Conservation (phyloP, 1,140 invertebrate species). For the Lethrus apterus region DNA sequence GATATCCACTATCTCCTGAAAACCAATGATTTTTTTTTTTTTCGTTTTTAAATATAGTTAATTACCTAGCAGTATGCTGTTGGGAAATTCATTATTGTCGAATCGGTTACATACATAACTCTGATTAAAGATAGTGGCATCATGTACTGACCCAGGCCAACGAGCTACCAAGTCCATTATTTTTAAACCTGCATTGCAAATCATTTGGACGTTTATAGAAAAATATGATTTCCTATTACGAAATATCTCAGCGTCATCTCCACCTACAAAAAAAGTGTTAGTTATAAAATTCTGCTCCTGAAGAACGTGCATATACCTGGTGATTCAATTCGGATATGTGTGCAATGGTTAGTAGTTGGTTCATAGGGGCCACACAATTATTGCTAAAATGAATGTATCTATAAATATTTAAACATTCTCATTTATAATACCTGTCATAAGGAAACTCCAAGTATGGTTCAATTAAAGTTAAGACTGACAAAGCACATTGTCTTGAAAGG, state of each 20-base stretch:
- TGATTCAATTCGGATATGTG: constrained; percentile 25
- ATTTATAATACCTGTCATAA: constrained; percentile 20
- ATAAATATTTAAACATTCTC: too few species aligned
- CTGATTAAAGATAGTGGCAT: constrained; percentile 35
- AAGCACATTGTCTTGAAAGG: too few species aligned
- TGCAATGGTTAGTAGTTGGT: constrained; percentile 26
- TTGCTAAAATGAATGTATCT: too few species aligned
- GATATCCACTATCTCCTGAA: constrained; percentile 33
- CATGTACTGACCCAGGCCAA: constrained; percentile 37
- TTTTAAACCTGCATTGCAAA: constrained; percentile 26
- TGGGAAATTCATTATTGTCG: constrained; percentile 13
- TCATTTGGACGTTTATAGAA: constrained; percentile 38
- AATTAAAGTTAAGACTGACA: too few species aligned
- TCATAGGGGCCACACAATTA: too few species aligned
- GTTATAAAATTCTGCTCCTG: too few species aligned
- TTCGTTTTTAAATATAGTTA: neutral
- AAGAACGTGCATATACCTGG: too few species aligned
- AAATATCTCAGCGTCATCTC: constrained; percentile 34
- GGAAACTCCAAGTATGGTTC: too few species aligned
- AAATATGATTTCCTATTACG: constrained; percentile 38
- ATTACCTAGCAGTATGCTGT: neutral
- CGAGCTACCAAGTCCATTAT: constrained; percentile 35
- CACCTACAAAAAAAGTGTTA: too few species aligned
- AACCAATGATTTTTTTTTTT: constrained; percentile 9
- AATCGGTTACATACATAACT: constrained; percentile 17